A percentile compares a stretch with the other conserved stretches of the same genome.
These are phyloP conservation scores for Willowsia nigromaculata DNA, from an alignment of 2,888 invertebrate species.

Conservation along the genomic window DNA sequence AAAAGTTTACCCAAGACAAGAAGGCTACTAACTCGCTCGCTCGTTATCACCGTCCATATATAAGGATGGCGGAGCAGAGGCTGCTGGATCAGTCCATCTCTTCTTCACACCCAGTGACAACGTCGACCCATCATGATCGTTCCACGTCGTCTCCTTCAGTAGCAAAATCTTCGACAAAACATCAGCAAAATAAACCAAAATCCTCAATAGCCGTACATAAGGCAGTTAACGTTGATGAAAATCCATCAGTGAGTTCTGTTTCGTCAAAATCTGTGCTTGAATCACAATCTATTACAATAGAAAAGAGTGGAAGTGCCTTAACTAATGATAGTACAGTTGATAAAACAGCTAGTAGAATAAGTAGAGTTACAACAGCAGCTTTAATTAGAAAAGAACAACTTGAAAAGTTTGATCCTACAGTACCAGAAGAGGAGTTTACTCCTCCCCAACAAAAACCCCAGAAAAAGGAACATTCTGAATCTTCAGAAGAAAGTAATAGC, in stretches of 20 bases:
- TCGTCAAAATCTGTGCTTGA: not conserved
- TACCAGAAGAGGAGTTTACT: slow-evolving; percentile 47
- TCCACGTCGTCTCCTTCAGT: not conserved
- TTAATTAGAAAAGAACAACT: slow-evolving; percentile 63
- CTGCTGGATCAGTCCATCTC: slow-evolving; percentile 61
- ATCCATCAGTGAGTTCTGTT: not conserved
- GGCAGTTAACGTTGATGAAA: not conserved
- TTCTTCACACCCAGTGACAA: not conserved
- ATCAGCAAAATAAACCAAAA: not conserved
- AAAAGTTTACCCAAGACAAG: not conserved
- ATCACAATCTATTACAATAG: no score
- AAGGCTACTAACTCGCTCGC: not conserved
- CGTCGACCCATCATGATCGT: slow-evolving; percentile 3
- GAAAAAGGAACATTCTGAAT: not conserved
- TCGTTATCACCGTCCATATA: slow-evolving; percentile 33
- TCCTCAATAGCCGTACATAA: not conserved
- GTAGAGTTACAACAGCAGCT: slow-evolving; percentile 14
- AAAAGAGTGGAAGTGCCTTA: slow-evolving; percentile 20
- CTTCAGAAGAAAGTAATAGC: not conserved
- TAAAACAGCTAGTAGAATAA: not conserved
- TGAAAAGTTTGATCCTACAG: slow-evolving; percentile 61
- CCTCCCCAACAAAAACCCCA: not conserved
- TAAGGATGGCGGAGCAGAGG: slow-evolving; percentile 50
- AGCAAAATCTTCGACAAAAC: not conserved
- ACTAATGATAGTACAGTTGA: not conserved